Evolutionary conservation across 2,797 vertebrate genomes (phyloP).

Genomic region (Salmo trutta): DNA sequence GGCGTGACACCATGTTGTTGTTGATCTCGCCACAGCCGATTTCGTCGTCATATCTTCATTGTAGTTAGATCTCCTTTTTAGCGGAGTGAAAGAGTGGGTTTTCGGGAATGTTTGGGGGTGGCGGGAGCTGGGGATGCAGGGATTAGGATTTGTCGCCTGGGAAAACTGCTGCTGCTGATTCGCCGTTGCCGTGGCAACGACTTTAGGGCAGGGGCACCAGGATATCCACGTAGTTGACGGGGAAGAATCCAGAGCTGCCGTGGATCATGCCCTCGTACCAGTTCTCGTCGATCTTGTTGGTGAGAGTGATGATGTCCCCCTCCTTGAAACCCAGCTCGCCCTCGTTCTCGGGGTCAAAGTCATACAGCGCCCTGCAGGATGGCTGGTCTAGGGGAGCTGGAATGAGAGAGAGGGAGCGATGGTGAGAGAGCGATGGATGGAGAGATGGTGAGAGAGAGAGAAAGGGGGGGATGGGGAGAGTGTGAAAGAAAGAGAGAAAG

Average conservation of each 20-base stretch:
- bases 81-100: slow-evolving; percentile 42
- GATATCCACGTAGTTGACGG: slow-evolving; percentile 98
- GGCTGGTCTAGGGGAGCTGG: slow-evolving; percentile 92
- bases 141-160: background rate
- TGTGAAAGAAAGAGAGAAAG: background rate
- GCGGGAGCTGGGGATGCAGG: slow-evolving; percentile 18
- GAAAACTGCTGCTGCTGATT: slow-evolving; percentile 34
- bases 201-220: slow-evolving; percentile 93
- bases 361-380: slow-evolving; percentile 93
- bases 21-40: slow-evolving; percentile 18
- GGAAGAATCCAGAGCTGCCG: slow-evolving; percentile 97
- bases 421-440: no score
- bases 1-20: slow-evolving; percentile 32
- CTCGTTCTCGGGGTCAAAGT: slow-evolving; percentile 98
- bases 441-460: background rate
- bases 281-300: slow-evolving; percentile 98
- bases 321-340: slow-evolving; percentile 98
- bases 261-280: slow-evolving; percentile 98
- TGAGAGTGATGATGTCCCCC: slow-evolving; percentile 95
- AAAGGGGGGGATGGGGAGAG: background rate
- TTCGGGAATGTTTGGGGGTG: slow-evolving; percentile 56
- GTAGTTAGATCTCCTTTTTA: slow-evolving; percentile 41
- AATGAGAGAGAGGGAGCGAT: background rate
- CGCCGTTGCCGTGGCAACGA: background rate
- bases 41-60: slow-evolving; percentile 27